These are phyloP conservation scores for Zaprionus inermis DNA, from an alignment of 1,140 invertebrate genomes.

Conservation along the genomic window DNA sequence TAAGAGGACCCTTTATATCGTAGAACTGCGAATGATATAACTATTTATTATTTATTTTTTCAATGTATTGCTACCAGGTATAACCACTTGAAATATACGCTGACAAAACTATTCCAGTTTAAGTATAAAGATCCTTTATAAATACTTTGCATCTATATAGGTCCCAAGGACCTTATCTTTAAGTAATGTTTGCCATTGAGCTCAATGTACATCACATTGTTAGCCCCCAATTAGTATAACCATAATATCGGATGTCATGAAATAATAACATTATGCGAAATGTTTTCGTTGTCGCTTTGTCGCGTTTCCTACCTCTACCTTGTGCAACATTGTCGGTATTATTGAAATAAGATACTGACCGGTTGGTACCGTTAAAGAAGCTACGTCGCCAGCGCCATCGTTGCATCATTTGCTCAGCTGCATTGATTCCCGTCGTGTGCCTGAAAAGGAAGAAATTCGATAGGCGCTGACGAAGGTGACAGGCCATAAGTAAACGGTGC, in stretches of 20 bases:
- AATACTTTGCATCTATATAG: no score
- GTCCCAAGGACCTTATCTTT: not conserved
- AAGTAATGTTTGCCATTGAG: not conserved
- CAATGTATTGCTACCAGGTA: no score
- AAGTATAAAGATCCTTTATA: no score
- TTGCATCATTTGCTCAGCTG: constrained; percentile 25
- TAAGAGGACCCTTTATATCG: no score
- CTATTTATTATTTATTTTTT: no score
- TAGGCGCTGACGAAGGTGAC: constrained; percentile 44
- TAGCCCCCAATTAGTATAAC: not conserved
- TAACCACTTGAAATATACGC: no score
- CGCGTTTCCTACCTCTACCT: not conserved
- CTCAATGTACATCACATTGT: not conserved
- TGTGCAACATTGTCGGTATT: not conserved
- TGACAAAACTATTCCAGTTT: no score
- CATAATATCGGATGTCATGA: not conserved
- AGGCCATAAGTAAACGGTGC: constrained; percentile 27
- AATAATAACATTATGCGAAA: not conserved
- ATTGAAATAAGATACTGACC: not conserved
- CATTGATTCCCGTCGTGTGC: constrained; percentile 35
- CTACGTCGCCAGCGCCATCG: not conserved
- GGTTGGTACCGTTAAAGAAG: not conserved
- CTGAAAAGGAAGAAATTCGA: constrained; percentile 36
- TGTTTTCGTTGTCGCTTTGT: not conserved
- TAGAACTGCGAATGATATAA: no score